Base-by-base conservation (phyloP, 2,888 invertebrate genomes). In the Subacronicta megacephala region DNA sequence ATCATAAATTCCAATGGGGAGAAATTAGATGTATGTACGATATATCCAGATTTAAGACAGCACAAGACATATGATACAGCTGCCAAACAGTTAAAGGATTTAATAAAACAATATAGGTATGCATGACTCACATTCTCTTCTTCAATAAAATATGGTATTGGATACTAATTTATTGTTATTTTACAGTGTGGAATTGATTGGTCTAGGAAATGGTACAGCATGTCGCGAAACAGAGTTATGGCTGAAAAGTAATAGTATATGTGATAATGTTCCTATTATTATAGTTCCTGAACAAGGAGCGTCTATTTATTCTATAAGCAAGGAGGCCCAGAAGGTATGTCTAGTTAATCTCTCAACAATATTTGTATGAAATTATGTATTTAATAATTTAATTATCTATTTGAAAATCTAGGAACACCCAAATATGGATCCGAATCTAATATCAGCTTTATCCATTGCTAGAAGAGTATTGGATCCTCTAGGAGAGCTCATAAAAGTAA, bases 211-310 rank as follows among this genome's bases (percentile, higher is more conserved):
- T 90, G 99, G 98, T 1, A 98, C 97, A 4, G 99, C 97, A 0
- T 98, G 98, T 79, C 95, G 98, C 38, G 97, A 98, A 87, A 98
- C 98, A 0, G 98, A 99, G 88, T 84, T 94, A 23, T 97, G 97
- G 95, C 95, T 98, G 65, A 92, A 95, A 58, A 90, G 94, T 7
- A 87, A 92, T 43, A 74, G 78, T 7, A 89, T 95, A 43, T 83
- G 87, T 3, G 84, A 95, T 7, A 90, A 95, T 62, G 94, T 97
- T 5, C 95, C 95, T 1, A 96, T 96, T 72, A 96, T 98, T 42
- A 98, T 99, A 70, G 97, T 99, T 0, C 97, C 97, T 49, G 99
- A 99, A 89, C 96, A 97, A 80, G 99, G 99, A 0, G 98, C 98
- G 0, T 99, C 98, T 0, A 97, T 98, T 77, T 99, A 99, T 88